A percentile compares a stretch with the other conserved stretches of the same genome.
These are phyloP conservation scores for Eremobia ochroleuca DNA, from an alignment of 2,888 invertebrate genomes.

Conservation along the genomic window DNA sequence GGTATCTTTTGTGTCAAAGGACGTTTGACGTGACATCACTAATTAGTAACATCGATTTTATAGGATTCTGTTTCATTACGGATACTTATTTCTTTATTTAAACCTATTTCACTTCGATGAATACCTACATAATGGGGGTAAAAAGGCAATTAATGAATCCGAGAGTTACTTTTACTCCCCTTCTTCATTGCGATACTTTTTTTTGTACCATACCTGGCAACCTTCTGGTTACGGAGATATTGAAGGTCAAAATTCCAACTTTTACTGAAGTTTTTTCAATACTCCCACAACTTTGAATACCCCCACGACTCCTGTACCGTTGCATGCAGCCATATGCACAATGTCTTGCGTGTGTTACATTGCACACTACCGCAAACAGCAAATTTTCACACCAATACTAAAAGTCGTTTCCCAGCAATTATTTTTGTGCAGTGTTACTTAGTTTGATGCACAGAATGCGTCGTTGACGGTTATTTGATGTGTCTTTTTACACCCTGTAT, in stretches of 20 bases:
- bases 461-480: background rate
- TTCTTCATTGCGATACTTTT: too few species aligned
- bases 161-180: too few species aligned
- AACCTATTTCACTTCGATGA: background rate
- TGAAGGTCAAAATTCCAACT: too few species aligned
- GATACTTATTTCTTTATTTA: too few species aligned
- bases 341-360: background rate
- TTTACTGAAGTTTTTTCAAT: too few species aligned
- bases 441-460: background rate
- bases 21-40: slow-evolving; percentile 44
- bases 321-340: background rate
- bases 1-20: slow-evolving; percentile 58
- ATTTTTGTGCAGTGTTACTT: background rate
- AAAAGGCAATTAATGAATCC: too few species aligned
- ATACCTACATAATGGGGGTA: too few species aligned
- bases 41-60: slow-evolving; percentile 34
- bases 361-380: background rate
- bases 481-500: background rate
- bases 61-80: background rate
- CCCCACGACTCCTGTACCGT: background rate
- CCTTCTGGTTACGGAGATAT: too few species aligned
- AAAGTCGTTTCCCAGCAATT: background rate
- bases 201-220: too few species aligned
- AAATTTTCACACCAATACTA: background rate
- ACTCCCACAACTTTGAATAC: background rate